phyloP scores from a whole-genome alignment of 2,113 vertebrate species.

The Hyperopisus bebe region DNA sequence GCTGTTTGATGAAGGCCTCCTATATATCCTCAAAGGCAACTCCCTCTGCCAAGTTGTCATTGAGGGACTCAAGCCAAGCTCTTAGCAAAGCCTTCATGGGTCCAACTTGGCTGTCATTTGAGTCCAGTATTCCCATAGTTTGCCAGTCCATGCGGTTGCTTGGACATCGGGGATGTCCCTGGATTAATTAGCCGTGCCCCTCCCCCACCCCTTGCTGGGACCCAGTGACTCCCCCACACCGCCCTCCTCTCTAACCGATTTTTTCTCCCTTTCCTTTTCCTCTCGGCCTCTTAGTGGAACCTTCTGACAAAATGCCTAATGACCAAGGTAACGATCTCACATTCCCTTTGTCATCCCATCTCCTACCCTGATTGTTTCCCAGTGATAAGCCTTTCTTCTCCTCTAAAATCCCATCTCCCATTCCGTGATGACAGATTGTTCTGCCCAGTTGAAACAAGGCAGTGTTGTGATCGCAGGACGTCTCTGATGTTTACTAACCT shows the following conservation, averaged over 20 bases:
- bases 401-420: not conserved
- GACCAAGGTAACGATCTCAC: constrained; percentile 90
- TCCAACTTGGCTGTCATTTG: too few species aligned
- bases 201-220: not conserved
- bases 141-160: not conserved
- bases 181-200: not conserved
- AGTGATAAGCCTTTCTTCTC: not conserved
- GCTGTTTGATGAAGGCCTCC: not conserved
- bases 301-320: constrained; percentile 99
- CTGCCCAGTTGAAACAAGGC: not conserved
- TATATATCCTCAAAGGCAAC: not conserved
- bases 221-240: constrained; percentile 30
- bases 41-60: not conserved
- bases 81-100: not conserved
- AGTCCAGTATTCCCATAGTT: not conserved
- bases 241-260: constrained; percentile 64
- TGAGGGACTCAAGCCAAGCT: not conserved
- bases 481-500: not conserved
- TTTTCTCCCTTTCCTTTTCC: constrained; percentile 59
- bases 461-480: not conserved
- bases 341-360: constrained; percentile 15
- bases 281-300: constrained; percentile 85
- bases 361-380: not conserved
- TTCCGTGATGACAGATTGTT: not conserved
- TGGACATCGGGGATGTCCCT: not conserved